These are phyloP conservation scores for Pachypeltis micranthus DNA, from an alignment of 1,140 invertebrate genomes.

Conservation along the genomic window DNA sequence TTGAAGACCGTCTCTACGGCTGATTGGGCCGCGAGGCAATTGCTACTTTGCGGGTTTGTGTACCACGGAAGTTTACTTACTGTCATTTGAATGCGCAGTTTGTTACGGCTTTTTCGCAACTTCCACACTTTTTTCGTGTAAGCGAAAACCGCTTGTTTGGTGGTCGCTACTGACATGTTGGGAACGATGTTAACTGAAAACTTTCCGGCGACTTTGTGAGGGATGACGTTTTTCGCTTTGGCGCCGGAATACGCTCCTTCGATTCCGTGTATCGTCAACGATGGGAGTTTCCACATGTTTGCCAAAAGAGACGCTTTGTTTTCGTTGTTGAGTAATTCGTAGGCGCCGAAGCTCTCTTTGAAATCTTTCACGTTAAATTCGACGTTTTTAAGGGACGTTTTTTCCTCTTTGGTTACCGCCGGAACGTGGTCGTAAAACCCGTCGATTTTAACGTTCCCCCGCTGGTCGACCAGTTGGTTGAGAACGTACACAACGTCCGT, in stretches of 20 bases:
- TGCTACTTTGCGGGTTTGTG: neutral
- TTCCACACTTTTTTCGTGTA: neutral
- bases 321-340: slow-evolving; percentile 30
- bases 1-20: neutral
- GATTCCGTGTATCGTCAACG: slow-evolving; percentile 47
- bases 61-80: neutral
- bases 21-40: neutral
- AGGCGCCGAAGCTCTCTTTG: slow-evolving; percentile 30
- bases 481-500: slow-evolving; percentile 39
- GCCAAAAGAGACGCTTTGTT: slow-evolving; percentile 35
- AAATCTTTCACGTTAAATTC: slow-evolving; percentile 45
- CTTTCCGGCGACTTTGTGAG: slow-evolving; percentile 48
- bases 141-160: neutral
- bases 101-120: neutral
- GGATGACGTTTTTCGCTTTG: slow-evolving; percentile 51
- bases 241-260: slow-evolving; percentile 48
- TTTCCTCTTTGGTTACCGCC: slow-evolving; percentile 42
- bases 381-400: slow-evolving; percentile 41
- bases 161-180: slow-evolving; percentile 29
- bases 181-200: slow-evolving; percentile 52
- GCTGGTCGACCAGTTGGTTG: slow-evolving; percentile 35
- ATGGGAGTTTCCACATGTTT: slow-evolving; percentile 45
- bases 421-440: slow-evolving; percentile 38
- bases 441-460: slow-evolving; percentile 39
- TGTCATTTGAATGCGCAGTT: neutral